These are phyloP conservation scores for Augochlora pura DNA, from an alignment of 1,140 invertebrate species.

Conservation along the genomic window DNA sequence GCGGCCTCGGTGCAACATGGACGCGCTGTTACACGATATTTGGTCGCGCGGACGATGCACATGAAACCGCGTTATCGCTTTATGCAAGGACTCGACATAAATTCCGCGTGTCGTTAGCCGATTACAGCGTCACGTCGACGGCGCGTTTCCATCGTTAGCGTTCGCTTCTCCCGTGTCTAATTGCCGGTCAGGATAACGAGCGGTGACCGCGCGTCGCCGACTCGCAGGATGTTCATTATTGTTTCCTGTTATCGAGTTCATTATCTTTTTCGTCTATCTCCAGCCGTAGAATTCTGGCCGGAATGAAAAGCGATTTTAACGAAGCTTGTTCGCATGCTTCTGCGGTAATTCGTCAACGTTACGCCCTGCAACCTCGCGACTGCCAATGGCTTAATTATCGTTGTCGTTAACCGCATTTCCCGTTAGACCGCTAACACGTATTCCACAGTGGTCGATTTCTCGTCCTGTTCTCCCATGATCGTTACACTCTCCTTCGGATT, in stretches of 20 bases:
- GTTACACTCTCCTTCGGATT: too few species aligned
- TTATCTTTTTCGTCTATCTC: background rate
- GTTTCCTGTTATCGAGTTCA: background rate
- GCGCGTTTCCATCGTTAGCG: constrained; percentile 20
- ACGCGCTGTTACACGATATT: constrained; percentile 57
- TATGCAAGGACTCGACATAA: constrained; percentile 64
- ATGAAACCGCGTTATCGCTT: constrained; percentile 53
- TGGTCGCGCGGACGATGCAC: constrained; percentile 13
- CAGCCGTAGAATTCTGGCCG: background rate
- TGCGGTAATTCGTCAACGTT: background rate
- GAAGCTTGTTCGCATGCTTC: background rate
- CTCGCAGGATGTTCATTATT: background rate
- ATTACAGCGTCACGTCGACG: constrained; percentile 43
- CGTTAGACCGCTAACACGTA: too few species aligned
- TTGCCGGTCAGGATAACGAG: background rate
- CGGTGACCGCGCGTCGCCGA: background rate
- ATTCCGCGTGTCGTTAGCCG: constrained; percentile 56
- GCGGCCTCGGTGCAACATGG: constrained; percentile 37
- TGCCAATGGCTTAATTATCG: background rate
- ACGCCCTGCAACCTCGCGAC: background rate
- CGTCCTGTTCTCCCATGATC: too few species aligned
- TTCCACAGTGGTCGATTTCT: too few species aligned
- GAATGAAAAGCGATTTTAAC: background rate
- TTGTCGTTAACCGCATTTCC: background rate
- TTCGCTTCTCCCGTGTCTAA: constrained; percentile 12